Percentiles rank a stretch among this genome's conserved stretches.
These are phyloP conservation scores for Equus quagga DNA, from an alignment of 2,113 vertebrate genomes.

Conservation along the genomic window DNA sequence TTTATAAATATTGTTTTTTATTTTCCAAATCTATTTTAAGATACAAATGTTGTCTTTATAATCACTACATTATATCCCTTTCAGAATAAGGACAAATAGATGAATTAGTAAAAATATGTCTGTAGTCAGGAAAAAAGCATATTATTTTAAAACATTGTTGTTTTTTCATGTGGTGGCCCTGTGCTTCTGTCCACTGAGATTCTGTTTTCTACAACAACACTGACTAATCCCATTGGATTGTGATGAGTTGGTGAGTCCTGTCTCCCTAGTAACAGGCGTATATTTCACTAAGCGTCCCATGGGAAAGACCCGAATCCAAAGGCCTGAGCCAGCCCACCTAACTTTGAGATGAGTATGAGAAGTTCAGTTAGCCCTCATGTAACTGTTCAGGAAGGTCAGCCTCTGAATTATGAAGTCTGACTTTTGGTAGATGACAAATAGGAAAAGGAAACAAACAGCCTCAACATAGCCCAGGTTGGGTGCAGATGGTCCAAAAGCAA, in stretches of 20 bases:
- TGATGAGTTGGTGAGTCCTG: background rate
- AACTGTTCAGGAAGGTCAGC: background rate
- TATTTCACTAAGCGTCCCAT: background rate
- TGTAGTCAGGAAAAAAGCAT: background rate
- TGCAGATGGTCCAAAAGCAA: conserved; percentile 76
- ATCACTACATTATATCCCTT: background rate
- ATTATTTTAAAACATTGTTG: background rate
- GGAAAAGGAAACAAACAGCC: conserved; percentile 46
- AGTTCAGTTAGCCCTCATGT: background rate
- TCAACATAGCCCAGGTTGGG: background rate
- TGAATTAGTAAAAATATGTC: background rate
- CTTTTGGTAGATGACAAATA: background rate
- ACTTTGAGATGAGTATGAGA: background rate
- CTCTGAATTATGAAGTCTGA: background rate
- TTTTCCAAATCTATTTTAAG: conserved; percentile 33
- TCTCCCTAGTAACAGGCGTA: conserved; percentile 22
- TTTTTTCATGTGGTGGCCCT: background rate
- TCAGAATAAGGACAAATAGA: background rate
- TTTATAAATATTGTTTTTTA: background rate
- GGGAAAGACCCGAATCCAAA: background rate
- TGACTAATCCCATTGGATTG: background rate
- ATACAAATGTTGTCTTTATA: conserved; percentile 18
- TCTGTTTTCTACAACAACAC: background rate
- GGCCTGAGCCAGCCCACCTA: background rate
- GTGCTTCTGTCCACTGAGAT: background rate